These are phyloP conservation scores for Apolygus lucorum DNA, from an alignment of 1,140 invertebrate species.

Conservation along the genomic window DNA sequence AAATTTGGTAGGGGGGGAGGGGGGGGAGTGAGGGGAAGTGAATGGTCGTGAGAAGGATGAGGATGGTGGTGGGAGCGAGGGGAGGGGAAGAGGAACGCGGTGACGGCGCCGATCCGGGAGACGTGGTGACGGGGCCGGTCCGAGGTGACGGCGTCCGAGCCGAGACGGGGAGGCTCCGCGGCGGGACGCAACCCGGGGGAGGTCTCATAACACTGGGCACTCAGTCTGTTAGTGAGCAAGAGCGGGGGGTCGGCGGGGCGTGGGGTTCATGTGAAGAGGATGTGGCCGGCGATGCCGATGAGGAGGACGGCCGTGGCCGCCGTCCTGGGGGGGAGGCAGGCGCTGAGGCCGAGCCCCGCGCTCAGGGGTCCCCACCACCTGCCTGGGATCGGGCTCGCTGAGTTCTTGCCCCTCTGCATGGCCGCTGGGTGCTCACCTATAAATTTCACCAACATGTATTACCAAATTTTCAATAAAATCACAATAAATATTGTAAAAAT, in stretches of 20 bases:
- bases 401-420: constrained; percentile 47
- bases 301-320: constrained; percentile 24
- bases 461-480: too few relatives aligned
- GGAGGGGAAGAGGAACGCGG: too few relatives aligned
- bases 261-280: constrained; percentile 31
- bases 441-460: too few relatives aligned
- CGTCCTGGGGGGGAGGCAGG: constrained; percentile 37
- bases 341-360: constrained; percentile 42
- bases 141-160: too few relatives aligned
- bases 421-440: constrained; percentile 47
- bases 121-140: too few relatives aligned
- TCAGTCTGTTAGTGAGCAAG: constrained; percentile 20
- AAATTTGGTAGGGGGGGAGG: background rate
- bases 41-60: background rate
- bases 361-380: constrained; percentile 43
- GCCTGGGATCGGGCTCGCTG: constrained; percentile 44
- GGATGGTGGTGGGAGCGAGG: background rate
- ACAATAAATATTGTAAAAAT: too few relatives aligned
- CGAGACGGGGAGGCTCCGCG: too few relatives aligned
- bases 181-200: background rate
- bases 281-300: constrained; percentile 26
- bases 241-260: constrained; percentile 4
- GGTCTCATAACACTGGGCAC: constrained; percentile 13
- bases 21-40: background rate
- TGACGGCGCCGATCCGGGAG: background rate